Conservation (phyloP, 2,113 vertebrate species). For the Mustela lutreola region DNA sequence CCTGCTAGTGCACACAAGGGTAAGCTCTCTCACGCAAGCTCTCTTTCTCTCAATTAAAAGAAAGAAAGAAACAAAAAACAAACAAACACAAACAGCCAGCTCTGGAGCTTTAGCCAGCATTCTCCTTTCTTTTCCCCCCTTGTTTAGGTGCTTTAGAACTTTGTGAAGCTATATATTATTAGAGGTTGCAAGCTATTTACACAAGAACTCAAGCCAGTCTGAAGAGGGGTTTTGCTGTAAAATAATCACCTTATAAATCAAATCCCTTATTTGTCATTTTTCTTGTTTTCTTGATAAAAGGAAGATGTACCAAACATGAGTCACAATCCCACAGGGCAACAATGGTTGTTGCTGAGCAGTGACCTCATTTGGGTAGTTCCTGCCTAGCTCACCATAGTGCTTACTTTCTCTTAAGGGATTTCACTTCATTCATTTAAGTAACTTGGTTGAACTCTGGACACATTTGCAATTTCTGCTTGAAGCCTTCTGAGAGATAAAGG, state of each 20-base stretch:
- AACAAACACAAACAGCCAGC: neutral
- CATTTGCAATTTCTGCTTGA: neutral
- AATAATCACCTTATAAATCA: neutral
- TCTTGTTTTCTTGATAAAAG: slow-evolving; percentile 13
- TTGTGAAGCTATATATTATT: neutral
- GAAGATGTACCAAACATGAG: neutral
- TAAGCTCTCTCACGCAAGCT: too few species aligned
- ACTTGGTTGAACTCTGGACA: neutral
- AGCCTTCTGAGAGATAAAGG: neutral
- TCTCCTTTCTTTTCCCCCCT: neutral
- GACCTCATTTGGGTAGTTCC: neutral
- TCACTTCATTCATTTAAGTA: neutral
- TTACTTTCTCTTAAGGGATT: neutral
- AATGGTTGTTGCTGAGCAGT: neutral
- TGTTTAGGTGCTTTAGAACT: neutral
- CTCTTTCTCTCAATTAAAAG: neutral
- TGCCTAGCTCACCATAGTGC: neutral
- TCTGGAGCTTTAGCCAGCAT: neutral
- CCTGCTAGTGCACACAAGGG: too few species aligned
- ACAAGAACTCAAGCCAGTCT: neutral
- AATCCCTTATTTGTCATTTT: neutral
- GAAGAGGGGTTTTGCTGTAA: neutral
- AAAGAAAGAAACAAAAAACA: neutral
- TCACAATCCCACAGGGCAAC: neutral
- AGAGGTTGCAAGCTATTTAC: neutral